Evolutionary conservation across 2,888 invertebrate species (phyloP), one percentile per base, ranked within the genome.

Genomic region (Dermolepida albohirtum): DNA sequence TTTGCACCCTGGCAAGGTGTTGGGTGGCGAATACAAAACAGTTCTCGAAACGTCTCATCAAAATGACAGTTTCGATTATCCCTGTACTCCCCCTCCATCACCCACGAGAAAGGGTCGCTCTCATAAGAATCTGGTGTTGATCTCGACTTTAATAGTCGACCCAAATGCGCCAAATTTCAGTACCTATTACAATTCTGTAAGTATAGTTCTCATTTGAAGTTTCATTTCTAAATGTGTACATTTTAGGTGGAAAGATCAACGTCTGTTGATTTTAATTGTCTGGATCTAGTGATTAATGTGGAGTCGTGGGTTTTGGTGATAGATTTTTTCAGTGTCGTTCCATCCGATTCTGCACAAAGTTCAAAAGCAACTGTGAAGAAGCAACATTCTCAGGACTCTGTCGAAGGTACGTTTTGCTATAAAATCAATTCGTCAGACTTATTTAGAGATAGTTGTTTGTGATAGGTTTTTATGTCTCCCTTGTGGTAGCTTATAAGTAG

Each of bases 261-360:
- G 6, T 88, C 88, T 63, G 90, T 97, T 17, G 95, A 97, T 79
- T 97, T 97, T 82, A 97, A 96, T 81, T 92, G 95, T 76, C 85
- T 98, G 74, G 95, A 97, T 82, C 86, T 97, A 71, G 92, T 95
- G 34, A 89, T 98, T 72, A 97, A 95, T 79, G 91, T 96, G 22
- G 94, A 97, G 80, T 95, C 97, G 59, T 98, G 97, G 98, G 94
- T 96, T 75, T 91, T 97, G 39, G 90, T 98, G 49, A 86, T 98
- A 62, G 97, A 98, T 84, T 97, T 98, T 82, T 94, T 98, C 78
- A 95, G 95, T 34, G 83, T 81, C 78, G 71, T 68, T 16, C 71
- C 66, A 11, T 62, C 65, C 1, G 40, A 34, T 5, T 29, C 27
- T 22, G 55, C 43, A 7, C 50, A 39, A 41, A 22, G 10, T 16